Base-by-base conservation (phyloP, 2,113 vertebrate species). In the Halcyon malimbica region DNA sequence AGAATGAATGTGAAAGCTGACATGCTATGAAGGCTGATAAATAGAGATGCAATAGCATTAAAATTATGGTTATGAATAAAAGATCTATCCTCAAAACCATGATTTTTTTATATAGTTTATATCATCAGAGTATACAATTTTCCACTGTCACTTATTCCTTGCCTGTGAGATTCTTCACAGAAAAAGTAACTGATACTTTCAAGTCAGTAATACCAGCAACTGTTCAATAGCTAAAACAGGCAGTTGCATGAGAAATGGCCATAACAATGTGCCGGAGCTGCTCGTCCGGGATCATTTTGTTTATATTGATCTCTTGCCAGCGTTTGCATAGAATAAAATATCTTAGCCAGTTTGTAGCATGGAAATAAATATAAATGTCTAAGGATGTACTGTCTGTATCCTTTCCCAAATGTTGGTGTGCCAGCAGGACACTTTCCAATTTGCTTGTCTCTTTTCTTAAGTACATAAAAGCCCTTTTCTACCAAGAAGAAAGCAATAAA, bases 1-100 rank as follows among this genome's bases (percentile, higher is more conserved):
- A 89, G 89, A 95, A 92, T 71, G 73, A 87, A 91, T 76, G 92
- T 73, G 89, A 86, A 94, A 90, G 89, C 94, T 86, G 81, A 65
- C 92, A 65, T 87, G 63, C 85, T 93, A 95, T 53, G 85, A 90
- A 96, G 83, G 86, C 93, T 94, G 96, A 96, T 93, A 95, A 94
- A 94, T 63, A 92, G 75, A 94, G 86, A 94, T 88, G 87, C 96
- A 94, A 94, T 26, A 96, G 95, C 28, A 35, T 83, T 81, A 73
- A 96, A 95, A 96, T 96, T 87, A 92, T 94, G 83, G 87, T 51
- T 91, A 89, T 89, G 91, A 97, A 97, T 96, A 97, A 96, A 96
- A 96, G 67, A 92, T 92, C 88, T 89, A 93, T 83, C 53, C 44
- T 82, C 82, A 89, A 64, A 25, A 77, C 80, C 73, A 89, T 29